Evolutionary conservation across 2,113 vertebrate genomes (phyloP).

Genomic region (Poeciliopsis prolifica): DNA sequence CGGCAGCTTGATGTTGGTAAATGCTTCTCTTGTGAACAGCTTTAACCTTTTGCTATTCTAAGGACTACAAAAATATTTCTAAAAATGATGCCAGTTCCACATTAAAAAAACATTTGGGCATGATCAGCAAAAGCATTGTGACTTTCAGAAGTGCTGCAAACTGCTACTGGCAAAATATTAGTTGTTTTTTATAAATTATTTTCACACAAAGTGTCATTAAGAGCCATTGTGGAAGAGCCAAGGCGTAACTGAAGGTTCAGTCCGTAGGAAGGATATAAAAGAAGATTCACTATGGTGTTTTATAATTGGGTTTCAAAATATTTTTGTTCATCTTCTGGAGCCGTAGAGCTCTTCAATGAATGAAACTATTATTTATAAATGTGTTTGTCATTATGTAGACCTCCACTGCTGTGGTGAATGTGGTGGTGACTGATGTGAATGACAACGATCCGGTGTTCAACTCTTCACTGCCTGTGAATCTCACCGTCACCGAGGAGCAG

Average conservation of each 20-base stretch:
- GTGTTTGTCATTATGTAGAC: slow-evolving; percentile 80
- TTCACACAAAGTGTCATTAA: no score
- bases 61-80: not conserved
- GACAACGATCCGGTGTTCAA: slow-evolving; percentile 94
- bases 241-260: no score
- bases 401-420: slow-evolving; percentile 88
- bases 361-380: no score
- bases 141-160: not conserved
- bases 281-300: no score
- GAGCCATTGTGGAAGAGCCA: no score
- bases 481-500: slow-evolving; percentile 91
- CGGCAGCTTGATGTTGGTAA: slow-evolving; percentile 10
- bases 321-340: no score
- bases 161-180: not conserved
- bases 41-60: not conserved
- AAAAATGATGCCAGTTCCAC: not conserved
- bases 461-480: slow-evolving; percentile 86
- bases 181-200: no score
- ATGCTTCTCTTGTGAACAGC: not conserved
- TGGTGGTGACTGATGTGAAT: slow-evolving; percentile 95
- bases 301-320: no score
- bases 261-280: no score
- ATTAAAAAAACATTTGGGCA: not conserved
- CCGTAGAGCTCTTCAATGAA: no score
- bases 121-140: not conserved